Conservation (phyloP, 2,113 vertebrate genomes). For the Columba janthina region DNA sequence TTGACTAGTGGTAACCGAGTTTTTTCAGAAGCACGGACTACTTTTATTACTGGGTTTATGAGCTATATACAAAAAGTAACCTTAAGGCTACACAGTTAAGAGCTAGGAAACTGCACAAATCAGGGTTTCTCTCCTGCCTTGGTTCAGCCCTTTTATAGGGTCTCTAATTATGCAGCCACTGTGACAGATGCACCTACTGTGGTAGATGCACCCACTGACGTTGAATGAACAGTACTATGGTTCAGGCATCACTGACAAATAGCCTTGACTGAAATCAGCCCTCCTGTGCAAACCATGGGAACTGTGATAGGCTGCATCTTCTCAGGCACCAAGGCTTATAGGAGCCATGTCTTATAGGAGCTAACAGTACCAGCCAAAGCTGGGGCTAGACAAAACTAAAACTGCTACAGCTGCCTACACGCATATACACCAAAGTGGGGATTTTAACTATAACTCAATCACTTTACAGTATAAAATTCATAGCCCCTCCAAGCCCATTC, state of each 20-base stretch:
- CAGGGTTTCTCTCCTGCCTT: background rate
- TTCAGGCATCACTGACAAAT: accelerated
- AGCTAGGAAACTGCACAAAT: background rate
- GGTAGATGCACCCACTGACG: background rate
- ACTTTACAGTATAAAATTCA: background rate
- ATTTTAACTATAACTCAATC: background rate
- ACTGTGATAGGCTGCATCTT: background rate
- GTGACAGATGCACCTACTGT: background rate
- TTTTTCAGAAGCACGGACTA: background rate
- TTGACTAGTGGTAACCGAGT: background rate
- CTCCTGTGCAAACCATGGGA: accelerated
- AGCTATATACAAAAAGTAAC: background rate
- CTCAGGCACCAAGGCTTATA: background rate
- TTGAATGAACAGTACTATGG: too few relatives aligned
- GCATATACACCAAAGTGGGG: background rate
- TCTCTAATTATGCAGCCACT: background rate
- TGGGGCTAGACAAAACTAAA: background rate
- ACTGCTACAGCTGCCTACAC: background rate
- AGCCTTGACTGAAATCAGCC: background rate
- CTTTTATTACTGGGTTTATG: background rate
- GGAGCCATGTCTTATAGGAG: background rate
- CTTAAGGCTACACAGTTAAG: background rate
- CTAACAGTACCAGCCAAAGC: background rate
- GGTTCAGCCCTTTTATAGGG: background rate
- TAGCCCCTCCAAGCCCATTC: background rate